phyloP scores from a whole-genome alignment of 2,888 invertebrate species.

The Orchestes rusci region DNA sequence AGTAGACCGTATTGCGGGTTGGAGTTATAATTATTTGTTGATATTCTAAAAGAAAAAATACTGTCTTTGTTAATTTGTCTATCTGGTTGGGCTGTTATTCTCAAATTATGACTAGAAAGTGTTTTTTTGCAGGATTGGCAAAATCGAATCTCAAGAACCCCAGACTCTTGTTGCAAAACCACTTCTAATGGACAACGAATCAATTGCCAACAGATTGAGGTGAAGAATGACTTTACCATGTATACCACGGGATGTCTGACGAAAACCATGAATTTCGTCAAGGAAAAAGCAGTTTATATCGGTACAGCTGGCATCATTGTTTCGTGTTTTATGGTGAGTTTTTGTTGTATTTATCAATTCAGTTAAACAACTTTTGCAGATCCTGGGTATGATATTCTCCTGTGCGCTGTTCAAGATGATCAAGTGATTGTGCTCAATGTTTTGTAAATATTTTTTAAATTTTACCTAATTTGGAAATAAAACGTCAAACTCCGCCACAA shows the following conservation, averaged over 20 bases:
- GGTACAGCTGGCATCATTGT: constrained; percentile 77
- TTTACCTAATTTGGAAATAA: too few relatives aligned
- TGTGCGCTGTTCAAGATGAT: too few relatives aligned
- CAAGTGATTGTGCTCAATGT: too few relatives aligned
- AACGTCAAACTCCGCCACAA: too few relatives aligned
- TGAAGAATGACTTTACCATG: constrained; percentile 54
- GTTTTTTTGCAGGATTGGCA: constrained; percentile 67
- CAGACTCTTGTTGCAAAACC: constrained; percentile 71
- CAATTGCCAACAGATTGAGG: constrained; percentile 48
- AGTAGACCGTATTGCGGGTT: too few relatives aligned
- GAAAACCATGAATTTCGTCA: constrained; percentile 62
- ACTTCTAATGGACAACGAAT: constrained; percentile 50
- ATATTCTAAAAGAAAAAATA: too few relatives aligned
- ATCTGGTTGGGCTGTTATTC: too few relatives aligned
- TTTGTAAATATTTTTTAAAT: too few relatives aligned
- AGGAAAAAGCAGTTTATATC: constrained; percentile 71
- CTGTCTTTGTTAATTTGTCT: too few relatives aligned
- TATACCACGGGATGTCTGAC: constrained; percentile 70
- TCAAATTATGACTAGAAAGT: too few relatives aligned
- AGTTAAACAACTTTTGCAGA: constrained; percentile 3
- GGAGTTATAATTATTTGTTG: too few relatives aligned
- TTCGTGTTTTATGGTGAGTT: constrained; percentile 76
- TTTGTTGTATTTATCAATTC: neutral
- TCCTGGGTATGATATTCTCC: too few relatives aligned
- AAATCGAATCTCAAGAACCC: constrained; percentile 59